Evolutionary conservation across 2,113 vertebrate species (phyloP), one percentile per base, ranked within the genome.

Genomic region (Oplegnathus fasciatus): DNA sequence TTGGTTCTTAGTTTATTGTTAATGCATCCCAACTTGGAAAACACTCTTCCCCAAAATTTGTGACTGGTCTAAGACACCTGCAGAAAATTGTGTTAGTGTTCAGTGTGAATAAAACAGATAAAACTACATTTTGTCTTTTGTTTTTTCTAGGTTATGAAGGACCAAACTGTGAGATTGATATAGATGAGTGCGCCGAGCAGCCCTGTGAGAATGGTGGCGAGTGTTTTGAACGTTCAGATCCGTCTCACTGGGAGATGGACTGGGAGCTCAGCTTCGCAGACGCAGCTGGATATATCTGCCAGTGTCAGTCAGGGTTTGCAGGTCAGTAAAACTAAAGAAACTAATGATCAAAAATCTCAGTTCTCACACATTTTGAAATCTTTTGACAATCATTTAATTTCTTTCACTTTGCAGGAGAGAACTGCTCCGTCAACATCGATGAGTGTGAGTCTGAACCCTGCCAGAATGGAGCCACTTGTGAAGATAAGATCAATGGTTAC

Each of bases 401-500:
- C 0, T 67, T 81, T 85, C 2, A 14, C 6, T 10, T 72, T 65
- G 37, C 91, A 99, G 98, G 98, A 55, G 95, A 97, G 11, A 97
- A 96, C 91, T 99, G 98, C 82, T 93, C 94, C 0, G 83, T 95
- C 30, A 92, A 99, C 85, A 94, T 97, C 0, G 82, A 99, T 0
- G 98, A 99, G 86, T 99, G 98, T 0, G 92, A 92, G 48, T 97
- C 97, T 0, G 87, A 83, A 69, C 98, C 98, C 0, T 99, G 98
- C 76, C 94, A 96, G 82, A 96, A 97, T 0, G 95, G 94, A 61
- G 98, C 96, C 17, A 75, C 69, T 69, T 99, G 98, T 79, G 58
- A 93, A 84, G 97, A 99, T 84, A 86, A 94, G 66, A 87, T 95
- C 48, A 95, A 96, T 0, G 88, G 95, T 24, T 99, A 97, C 88